Base-by-base conservation (phyloP, 2,113 vertebrate genomes). In the Cairina moschata region DNA sequence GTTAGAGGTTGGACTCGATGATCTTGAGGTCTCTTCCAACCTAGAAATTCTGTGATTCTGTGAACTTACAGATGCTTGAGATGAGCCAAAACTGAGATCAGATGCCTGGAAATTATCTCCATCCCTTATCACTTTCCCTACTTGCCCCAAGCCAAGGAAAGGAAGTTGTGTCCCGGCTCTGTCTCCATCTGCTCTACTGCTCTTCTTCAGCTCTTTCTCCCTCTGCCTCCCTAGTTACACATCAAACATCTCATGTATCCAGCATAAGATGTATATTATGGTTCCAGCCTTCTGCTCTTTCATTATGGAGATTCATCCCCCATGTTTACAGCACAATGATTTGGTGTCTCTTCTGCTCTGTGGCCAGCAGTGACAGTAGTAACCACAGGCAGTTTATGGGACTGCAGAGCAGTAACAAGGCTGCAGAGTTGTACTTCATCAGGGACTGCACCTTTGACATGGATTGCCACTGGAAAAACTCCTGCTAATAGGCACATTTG, bases 221-320 rank as follows among this genome's bases (percentile, higher is more conserved):
- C 50, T 69, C 80, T 56, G 5, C 8, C n/a, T 15, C 4, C 13
- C 13, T 3, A 1, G 11, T 3, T 5, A 3, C 7, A 4, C 62
- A 28, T 22, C 26, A 44, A 3, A 21, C 13, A 14, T 44, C 52
- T 83, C 32, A 10, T 50, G 32, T 23, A 50, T 21, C 26, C n/a
- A 44, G 13, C 3, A 8, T 15, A 80, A 82, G 17, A 38, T 0
- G 0, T 8, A 4, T 18, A 32, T 67, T 78, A 75, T 25, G 13
- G 15, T 25, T 28, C 4, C 32, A 58, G 6, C 6, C 34, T 86
- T 60, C 68, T 66, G 17, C 23, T 78, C 12, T 38, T 48, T 58
- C 40, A 17, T 16, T 13, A 5, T 8, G 32, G 20, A 83, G 26
- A 8, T 3, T 38, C 11, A 29, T 46, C 31, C 38, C 3, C 8